Conservation (phyloP, 2,888 invertebrate genomes). For the Conus canariensis region DNA sequence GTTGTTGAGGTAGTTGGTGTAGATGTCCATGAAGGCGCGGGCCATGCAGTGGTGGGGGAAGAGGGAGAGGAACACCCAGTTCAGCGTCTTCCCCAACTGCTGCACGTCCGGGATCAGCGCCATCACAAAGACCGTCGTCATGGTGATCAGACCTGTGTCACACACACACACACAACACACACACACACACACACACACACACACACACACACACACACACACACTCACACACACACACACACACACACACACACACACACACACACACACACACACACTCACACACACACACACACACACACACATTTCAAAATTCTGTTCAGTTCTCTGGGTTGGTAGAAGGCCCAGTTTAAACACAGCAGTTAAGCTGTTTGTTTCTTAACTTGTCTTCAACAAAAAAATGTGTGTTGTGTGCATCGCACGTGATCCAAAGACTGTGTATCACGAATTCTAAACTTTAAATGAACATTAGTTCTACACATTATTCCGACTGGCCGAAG, state of each 20-base stretch:
- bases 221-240: background rate
- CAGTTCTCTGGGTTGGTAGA: too few species aligned
- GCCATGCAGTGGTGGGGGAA: conserved; percentile 86
- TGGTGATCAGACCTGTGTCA: conserved; percentile 84
- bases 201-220: background rate
- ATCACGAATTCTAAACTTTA: too few species aligned
- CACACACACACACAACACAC: background rate
- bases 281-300: conserved; percentile 19
- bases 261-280: conserved; percentile 9
- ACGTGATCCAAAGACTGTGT: too few species aligned
- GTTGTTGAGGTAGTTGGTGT: conserved; percentile 71
- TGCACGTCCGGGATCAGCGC: conserved; percentile 81
- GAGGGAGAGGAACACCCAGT: conserved; percentile 84
- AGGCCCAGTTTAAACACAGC: too few species aligned
- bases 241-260: conserved; percentile 18
- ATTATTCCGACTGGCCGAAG: too few species aligned
- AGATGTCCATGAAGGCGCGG: conserved; percentile 77
- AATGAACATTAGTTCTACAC: too few species aligned
- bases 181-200: background rate
- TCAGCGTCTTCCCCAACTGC: conserved; percentile 81
- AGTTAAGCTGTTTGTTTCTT: too few species aligned
- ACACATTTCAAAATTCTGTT: background rate
- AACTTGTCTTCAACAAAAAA: too few species aligned
- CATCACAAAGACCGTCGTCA: conserved; percentile 86
- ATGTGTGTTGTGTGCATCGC: too few species aligned